Base-by-base conservation (phyloP, 2,888 invertebrate species). In the Nomada lathburiana region DNA sequence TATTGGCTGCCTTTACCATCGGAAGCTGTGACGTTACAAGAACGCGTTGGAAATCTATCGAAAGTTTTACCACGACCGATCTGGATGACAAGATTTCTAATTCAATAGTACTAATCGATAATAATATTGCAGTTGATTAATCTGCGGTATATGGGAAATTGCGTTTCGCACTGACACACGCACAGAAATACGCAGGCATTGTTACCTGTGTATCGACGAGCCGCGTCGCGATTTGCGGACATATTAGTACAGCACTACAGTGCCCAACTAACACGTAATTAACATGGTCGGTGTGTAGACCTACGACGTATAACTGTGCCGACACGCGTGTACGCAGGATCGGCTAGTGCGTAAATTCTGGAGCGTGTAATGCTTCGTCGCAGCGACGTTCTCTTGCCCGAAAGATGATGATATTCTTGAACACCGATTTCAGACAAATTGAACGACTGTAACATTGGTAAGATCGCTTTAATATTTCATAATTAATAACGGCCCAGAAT, bases 241-340 rank as follows among this genome's bases (percentile, higher is more conserved):
- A 75, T 80, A 75, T 80, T 82, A 74, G 63, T 65, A 67, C 80
- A 80, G 75, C 80, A 71, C 80, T 80, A 80, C 62, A 68, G 29
- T 13, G n/a, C 4, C 29, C 59, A 53, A 59, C 67, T 72, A 71
- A 78, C 78, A 26, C 68, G 72, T 72, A 64, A 72, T 78, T 78
- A 78, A 78, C 72, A 59, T 59, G 67, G 60, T 42, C 78, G 57
- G 26, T 53, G 72, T 63, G 78, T 47, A 80, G 72, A 72, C 62
- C 75, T 13, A 42, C 71, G 55, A 44, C 80, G 50, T 57, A 60
- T 50, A 67, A 50, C 42, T 42, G 11, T 13, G 29, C 47, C 16
- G 62, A 50, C 50, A 16, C 75, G 20, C 60, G 5, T 67, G 62
- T 11, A 57, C 44, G 57, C 60, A 26, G 53, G 29, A 36, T 36